Evolutionary conservation across 2,113 vertebrate species (phyloP).

Genomic region (Gorsachius goisagi): DNA sequence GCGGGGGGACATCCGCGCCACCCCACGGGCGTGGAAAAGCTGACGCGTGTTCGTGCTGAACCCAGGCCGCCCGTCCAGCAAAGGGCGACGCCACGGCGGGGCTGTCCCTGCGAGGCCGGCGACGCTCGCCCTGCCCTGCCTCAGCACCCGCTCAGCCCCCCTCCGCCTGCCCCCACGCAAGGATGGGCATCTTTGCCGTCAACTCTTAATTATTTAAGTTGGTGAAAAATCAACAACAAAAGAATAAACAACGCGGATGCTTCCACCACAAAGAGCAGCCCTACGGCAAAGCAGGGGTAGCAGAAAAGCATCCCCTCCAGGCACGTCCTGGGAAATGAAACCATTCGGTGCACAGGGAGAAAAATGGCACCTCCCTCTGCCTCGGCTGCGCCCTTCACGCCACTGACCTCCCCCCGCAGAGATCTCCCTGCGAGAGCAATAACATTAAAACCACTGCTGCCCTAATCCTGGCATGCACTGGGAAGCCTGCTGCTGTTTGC

Average conservation of each 20-base stretch:
- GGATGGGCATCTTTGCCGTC: background rate
- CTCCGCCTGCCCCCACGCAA: background rate
- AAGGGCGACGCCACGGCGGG: background rate
- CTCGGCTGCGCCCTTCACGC: background rate
- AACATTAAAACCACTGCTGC: background rate
- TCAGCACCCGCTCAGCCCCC: background rate
- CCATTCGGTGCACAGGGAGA: background rate
- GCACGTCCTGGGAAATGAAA: background rate
- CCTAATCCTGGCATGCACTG: too few relatives aligned
- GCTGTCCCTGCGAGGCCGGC: background rate
- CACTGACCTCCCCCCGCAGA: background rate
- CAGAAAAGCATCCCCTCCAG: background rate
- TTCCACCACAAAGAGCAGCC: background rate
- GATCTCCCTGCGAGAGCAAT: background rate
- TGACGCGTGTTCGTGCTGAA: background rate
- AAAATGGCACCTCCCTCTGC: background rate
- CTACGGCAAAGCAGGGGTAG: background rate
- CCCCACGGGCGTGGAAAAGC: background rate
- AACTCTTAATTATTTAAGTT: background rate
- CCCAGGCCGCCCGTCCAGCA: fast-evolving
- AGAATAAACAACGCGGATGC: background rate
- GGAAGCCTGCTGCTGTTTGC: background rate
- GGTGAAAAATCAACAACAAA: background rate
- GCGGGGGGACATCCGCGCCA: fast-evolving
- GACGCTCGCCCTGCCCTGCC: background rate